Evolutionary conservation across 2,888 invertebrate genomes (phyloP).

Genomic region (Thumatha senex): DNA sequence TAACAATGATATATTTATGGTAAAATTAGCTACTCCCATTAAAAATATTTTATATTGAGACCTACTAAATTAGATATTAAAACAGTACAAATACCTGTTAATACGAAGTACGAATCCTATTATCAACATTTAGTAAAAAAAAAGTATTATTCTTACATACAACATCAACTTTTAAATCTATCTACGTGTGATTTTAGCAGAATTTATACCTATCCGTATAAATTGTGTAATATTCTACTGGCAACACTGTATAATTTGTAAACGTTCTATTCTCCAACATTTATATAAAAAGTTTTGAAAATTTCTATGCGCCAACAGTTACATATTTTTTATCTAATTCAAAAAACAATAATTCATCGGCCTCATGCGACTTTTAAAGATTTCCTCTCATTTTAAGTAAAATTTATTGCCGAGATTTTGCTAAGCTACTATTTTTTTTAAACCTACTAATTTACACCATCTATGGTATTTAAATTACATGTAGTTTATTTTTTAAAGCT

Average conservation of each 20-base stretch:
- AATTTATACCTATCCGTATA: conserved; percentile 32
- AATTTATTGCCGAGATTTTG: neutral
- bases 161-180: conserved; percentile 23
- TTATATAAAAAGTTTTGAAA: too few relatives aligned
- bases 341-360: conserved; percentile 24
- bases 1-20: conserved; percentile 18
- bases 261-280: too few relatives aligned
- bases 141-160: conserved; percentile 12
- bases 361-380: conserved; percentile 34
- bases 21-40: conserved; percentile 6
- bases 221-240: neutral
- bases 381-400: conserved; percentile 20
- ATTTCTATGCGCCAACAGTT: conserved; percentile 18
- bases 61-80: conserved; percentile 2
- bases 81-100: conserved; percentile 28
- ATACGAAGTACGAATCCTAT: conserved; percentile 23
- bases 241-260: too few relatives aligned
- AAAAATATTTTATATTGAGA: conserved; percentile 9
- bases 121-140: conserved; percentile 18
- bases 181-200: conserved; percentile 25
- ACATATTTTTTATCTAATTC: conserved; percentile 8
- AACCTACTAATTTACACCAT: neutral
- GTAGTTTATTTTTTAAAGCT: conserved; percentile 8
- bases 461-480: neutral
- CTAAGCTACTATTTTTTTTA: conserved; percentile 2